phyloP scores from a whole-genome alignment of 1,140 invertebrate genomes.

The Ladona fulva region DNA sequence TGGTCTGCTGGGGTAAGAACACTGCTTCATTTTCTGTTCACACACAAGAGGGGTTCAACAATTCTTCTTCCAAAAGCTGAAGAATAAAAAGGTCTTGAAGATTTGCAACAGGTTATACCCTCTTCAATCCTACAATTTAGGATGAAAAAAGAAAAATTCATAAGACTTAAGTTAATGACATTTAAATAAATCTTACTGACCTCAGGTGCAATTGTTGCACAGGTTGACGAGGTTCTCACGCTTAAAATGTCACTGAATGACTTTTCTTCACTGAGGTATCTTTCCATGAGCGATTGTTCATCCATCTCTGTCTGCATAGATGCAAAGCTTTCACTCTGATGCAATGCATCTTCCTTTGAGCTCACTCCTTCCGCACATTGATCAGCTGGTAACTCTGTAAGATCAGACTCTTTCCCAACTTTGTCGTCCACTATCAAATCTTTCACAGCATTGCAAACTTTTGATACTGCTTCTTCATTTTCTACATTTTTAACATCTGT shows the following conservation, averaged over 20 bases:
- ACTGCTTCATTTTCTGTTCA: too few species aligned
- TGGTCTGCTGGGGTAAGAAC: too few species aligned
- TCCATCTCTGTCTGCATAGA: conserved; percentile 24
- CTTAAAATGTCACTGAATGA: conserved; percentile 30
- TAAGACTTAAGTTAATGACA: too few species aligned
- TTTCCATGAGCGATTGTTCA: not conserved
- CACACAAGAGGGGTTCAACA: too few species aligned
- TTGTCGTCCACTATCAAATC: conserved; percentile 26
- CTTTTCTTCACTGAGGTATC: conserved; percentile 27
- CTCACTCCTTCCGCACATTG: conserved; percentile 26
- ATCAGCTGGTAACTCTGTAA: conserved; percentile 29
- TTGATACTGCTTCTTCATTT: conserved; percentile 31
- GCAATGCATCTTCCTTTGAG: conserved; percentile 24
- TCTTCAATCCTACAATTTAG: too few species aligned
- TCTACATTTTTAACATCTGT: too few species aligned
- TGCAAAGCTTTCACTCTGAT: conserved; percentile 23
- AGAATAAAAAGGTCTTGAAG: too few species aligned
- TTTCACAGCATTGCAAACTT: conserved; percentile 24
- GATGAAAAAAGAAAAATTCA: too few species aligned
- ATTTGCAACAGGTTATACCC: too few species aligned
- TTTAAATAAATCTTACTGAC: conserved; percentile 36
- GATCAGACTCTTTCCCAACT: conserved; percentile 26
- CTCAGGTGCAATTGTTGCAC: conserved; percentile 78
- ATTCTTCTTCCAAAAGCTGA: too few species aligned
- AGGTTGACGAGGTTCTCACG: conserved; percentile 47